phyloP scores from a whole-genome alignment of 2,888 invertebrate genomes.

The Drosophila cognata region DNA sequence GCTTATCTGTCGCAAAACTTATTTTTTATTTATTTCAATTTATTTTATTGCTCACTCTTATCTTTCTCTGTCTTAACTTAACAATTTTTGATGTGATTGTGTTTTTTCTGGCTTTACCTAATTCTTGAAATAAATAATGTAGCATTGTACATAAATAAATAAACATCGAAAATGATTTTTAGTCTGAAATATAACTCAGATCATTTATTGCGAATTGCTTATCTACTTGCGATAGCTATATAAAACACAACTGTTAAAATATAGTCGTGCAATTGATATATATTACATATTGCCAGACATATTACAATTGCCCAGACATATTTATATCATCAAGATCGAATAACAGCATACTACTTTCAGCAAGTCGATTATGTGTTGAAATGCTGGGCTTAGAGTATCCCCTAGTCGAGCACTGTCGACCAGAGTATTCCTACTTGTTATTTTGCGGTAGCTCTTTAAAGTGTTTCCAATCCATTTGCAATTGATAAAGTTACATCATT shows the following conservation, averaged over 20 bases:
- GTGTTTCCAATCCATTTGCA: constrained; percentile 2
- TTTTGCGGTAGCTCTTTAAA: background rate
- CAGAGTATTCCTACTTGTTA: background rate
- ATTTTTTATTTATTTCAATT: background rate
- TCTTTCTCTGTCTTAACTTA: background rate
- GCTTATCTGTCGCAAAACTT: background rate
- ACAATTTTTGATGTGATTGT: background rate
- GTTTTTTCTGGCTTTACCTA: background rate
- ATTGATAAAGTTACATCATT: background rate
- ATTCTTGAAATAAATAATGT: background rate
- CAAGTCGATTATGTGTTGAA: background rate
- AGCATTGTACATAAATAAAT: background rate
- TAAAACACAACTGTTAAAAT: background rate
- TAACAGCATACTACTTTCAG: background rate
- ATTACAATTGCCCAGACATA: background rate
- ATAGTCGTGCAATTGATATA: background rate
- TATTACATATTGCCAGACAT: background rate
- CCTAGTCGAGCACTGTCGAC: background rate
- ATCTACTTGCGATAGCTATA: background rate
- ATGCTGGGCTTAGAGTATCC: background rate
- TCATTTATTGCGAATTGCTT: background rate
- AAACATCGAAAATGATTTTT: background rate
- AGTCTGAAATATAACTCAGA: background rate
- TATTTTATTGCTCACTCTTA: background rate
- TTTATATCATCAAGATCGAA: background rate